Base-by-base conservation (phyloP, 2,888 invertebrate species). In the Polylopha cassiicola region DNA sequence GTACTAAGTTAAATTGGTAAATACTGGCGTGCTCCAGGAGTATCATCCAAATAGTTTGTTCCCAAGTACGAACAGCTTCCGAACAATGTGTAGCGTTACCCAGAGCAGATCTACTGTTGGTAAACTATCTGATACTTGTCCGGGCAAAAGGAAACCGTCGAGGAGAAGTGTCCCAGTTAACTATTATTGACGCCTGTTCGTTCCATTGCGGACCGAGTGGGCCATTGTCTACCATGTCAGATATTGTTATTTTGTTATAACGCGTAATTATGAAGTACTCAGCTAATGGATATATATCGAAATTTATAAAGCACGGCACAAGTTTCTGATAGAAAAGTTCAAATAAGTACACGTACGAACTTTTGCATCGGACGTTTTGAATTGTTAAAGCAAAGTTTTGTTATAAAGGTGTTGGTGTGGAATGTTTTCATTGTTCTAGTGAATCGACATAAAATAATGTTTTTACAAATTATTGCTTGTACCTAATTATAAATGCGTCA, bases 71-170 rank as follows among this genome's bases (percentile, higher is more conserved):
- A 17, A 28, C 28, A 30, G 30, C 41, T 41, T 21, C 16, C 11
- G 9, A 36, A 41, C 30, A 41, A 41, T 41, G 30, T 36, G 30
- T 30, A 36, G 41, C 26, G 26, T 30, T 41, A 29, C 41, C 30
- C 30, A 7, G 29, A 41, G 13, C 36, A 30, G 34, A 36, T 26
- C 34, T 29, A 29, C 18, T 18, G 7, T 30, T 36, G 34, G 41
- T 23, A 41, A 41, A 41, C 41, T 41, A 36, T 41, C 36, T 13
- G 30, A 41, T 30, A 41, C 17, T 24, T 33, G 41, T 34, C 24
- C 18, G 24, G 17, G 23, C 9, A 36, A 21, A 34, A 36, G 36
- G 41, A 41, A 41, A 8, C 34, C 14, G 11, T 23, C 14, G 23
- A 29, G 33, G 21, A 39, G 39, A 34, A 34, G 15, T 24, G 41